Evolutionary conservation across 1,140 invertebrate species (phyloP).

Genomic region (Propsilocerus akamusi): DNA sequence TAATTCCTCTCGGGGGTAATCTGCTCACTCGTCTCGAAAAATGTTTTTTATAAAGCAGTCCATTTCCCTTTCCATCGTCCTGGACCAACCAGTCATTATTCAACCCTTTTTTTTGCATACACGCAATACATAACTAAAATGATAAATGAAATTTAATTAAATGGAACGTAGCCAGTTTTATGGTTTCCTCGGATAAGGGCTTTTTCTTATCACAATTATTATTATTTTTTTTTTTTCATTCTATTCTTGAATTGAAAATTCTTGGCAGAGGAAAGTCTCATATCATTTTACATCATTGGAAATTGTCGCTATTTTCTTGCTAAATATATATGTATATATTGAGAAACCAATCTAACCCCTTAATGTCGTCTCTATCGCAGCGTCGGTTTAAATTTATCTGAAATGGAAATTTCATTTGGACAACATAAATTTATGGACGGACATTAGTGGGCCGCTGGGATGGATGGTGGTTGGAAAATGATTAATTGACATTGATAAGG

Average conservation of each 20-base stretch:
- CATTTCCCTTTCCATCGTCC: neutral
- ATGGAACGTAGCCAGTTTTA: neutral
- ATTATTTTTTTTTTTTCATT: neutral
- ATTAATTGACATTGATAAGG: neutral
- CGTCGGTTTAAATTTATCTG: neutral
- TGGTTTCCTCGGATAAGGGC: neutral
- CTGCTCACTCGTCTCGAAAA: neutral
- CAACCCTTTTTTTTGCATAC: neutral
- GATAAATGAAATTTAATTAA: constrained; percentile 1
- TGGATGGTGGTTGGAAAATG: neutral
- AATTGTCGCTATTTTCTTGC: neutral
- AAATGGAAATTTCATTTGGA: neutral
- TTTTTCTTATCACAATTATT: neutral
- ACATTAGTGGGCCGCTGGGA: too few species aligned
- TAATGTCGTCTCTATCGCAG: neutral
- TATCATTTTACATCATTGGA: neutral
- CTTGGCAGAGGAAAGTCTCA: neutral
- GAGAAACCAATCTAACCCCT: neutral
- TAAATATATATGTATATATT: neutral
- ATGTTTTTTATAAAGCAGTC: neutral
- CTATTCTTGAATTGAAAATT: neutral
- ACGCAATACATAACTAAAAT: neutral
- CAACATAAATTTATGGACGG: too few species aligned
- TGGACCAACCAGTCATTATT: neutral
- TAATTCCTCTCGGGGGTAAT: neutral